Percentiles rank a stretch among this genome's conserved stretches.
Evolutionary conservation across 2,113 vertebrate genomes (phyloP).

Genomic region (Lanius collurio): DNA sequence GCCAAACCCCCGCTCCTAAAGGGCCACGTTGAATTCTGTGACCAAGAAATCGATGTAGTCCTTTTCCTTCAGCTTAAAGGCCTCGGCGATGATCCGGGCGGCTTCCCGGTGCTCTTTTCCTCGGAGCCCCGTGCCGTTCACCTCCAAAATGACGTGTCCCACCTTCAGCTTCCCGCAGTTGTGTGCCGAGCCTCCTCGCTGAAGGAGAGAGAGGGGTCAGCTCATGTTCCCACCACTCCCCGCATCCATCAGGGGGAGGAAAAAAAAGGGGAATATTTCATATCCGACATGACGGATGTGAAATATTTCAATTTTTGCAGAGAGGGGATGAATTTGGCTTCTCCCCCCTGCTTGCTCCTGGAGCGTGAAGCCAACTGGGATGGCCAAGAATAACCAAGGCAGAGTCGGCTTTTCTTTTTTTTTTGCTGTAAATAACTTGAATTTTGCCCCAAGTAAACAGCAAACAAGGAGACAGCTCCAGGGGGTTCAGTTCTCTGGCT

Average conservation of each 20-base stretch:
- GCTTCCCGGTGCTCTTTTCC: slow-evolving; percentile 93
- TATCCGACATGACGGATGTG: not conserved
- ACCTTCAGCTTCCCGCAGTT: slow-evolving; percentile 95
- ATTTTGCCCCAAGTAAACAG: slow-evolving; percentile 7
- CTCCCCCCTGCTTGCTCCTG: not conserved
- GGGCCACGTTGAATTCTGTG: slow-evolving; percentile 94
- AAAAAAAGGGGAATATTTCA: rapidly evolving
- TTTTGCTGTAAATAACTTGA: not conserved
- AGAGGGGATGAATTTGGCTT: not conserved
- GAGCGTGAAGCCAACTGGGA: rapidly evolving
- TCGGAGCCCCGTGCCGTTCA: slow-evolving; percentile 86
- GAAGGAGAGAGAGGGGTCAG: not conserved
- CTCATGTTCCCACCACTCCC: rapidly evolving
- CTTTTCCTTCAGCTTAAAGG: slow-evolving; percentile 95
- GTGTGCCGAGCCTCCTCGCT: slow-evolving; percentile 94
- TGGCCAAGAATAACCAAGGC: not conserved
- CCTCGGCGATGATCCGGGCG: slow-evolving; percentile 92
- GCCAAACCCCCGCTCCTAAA: slow-evolving; percentile 67
- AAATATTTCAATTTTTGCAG: not conserved
- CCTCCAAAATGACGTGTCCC: slow-evolving; percentile 95
- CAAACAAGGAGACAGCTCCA: not conserved
- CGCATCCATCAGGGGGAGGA: rapidly evolving
- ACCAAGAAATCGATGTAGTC: slow-evolving; percentile 95
- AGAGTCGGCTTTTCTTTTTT: not conserved
- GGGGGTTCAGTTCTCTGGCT: not conserved